Conservation (phyloP, 2,113 vertebrate genomes). For the Oncorhynchus gorbuscha region DNA sequence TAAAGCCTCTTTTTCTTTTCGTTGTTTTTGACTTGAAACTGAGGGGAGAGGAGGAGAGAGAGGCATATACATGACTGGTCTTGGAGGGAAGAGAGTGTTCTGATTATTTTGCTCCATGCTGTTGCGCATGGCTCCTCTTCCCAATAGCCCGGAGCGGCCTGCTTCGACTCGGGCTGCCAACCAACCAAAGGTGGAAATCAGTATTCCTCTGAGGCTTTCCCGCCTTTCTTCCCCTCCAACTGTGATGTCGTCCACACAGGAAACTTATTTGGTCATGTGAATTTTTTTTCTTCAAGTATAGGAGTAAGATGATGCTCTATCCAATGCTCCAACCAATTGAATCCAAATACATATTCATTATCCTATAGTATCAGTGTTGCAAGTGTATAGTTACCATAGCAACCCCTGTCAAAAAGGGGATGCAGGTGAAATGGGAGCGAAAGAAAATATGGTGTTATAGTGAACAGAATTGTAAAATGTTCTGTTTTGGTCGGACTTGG, state of each 20-base stretch:
- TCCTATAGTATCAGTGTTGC: not conserved
- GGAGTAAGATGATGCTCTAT: not conserved
- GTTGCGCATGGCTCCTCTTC: slow-evolving; percentile 56
- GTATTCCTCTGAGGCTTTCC: slow-evolving; percentile 52
- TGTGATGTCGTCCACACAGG: not conserved
- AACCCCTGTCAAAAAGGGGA: too few relatives aligned
- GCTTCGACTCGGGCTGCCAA: slow-evolving; percentile 54
- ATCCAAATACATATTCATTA: not conserved
- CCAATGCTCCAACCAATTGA: too few relatives aligned
- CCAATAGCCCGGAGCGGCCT: slow-evolving; percentile 49
- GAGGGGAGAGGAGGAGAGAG: slow-evolving; percentile 9
- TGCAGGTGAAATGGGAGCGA: too few relatives aligned
- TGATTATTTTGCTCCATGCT: slow-evolving; percentile 59
- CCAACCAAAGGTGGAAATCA: slow-evolving; percentile 60
- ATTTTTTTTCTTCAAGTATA: not conserved
- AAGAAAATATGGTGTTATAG: too few relatives aligned
- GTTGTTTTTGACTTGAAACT: not conserved
- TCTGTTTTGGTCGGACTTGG: too few relatives aligned
- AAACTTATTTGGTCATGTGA: not conserved
- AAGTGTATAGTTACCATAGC: not conserved
- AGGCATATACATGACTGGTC: not conserved
- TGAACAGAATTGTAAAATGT: too few relatives aligned
- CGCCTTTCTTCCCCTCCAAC: slow-evolving; percentile 26
- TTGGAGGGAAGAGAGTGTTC: slow-evolving; percentile 23
- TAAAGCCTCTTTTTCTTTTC: slow-evolving; percentile 6